phyloP scores from a whole-genome alignment of 2,797 vertebrate genomes.

The Lacerta agilis region DNA sequence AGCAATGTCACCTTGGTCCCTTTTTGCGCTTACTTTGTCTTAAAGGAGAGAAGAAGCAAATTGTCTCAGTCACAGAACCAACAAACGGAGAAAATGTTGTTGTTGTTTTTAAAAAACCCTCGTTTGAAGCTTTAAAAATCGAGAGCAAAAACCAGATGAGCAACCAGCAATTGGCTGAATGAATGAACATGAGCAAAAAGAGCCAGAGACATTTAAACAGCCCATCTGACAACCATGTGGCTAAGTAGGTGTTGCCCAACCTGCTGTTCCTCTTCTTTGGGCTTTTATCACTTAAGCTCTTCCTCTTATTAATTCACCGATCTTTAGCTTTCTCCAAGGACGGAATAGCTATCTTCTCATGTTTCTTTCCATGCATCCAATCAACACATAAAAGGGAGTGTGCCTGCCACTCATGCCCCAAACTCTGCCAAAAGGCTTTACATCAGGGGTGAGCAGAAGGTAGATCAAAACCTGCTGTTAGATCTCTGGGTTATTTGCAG shows the following conservation, averaged over 20 bases:
- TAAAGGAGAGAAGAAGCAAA: constrained; percentile 50
- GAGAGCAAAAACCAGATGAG: not conserved
- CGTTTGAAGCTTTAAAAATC: not conserved
- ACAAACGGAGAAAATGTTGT: not conserved
- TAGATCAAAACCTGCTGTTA: too few relatives aligned
- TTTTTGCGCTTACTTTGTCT: constrained; percentile 24
- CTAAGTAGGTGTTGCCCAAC: not conserved
- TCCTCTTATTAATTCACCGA: not conserved
- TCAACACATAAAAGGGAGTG: not conserved
- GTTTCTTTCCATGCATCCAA: not conserved
- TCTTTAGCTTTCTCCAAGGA: not conserved
- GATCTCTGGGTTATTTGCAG: too few relatives aligned
- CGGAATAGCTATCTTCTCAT: not conserved
- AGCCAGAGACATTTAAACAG: not conserved
- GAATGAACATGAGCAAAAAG: not conserved
- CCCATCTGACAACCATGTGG: not conserved
- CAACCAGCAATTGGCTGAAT: not conserved
- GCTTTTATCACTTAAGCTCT: not conserved
- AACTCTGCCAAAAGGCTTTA: not conserved
- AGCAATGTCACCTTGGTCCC: constrained; percentile 70
- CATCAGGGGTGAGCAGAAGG: not conserved
- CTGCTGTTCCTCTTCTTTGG: not conserved
- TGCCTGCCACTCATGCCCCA: not conserved
- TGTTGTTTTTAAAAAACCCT: not conserved
- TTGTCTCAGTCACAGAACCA: constrained; percentile 3